A percentile compares a stretch with the other conserved stretches of the same genome.
Evolutionary conservation across 2,888 invertebrate species (phyloP).

Genomic region (Dorcus hopei): DNA sequence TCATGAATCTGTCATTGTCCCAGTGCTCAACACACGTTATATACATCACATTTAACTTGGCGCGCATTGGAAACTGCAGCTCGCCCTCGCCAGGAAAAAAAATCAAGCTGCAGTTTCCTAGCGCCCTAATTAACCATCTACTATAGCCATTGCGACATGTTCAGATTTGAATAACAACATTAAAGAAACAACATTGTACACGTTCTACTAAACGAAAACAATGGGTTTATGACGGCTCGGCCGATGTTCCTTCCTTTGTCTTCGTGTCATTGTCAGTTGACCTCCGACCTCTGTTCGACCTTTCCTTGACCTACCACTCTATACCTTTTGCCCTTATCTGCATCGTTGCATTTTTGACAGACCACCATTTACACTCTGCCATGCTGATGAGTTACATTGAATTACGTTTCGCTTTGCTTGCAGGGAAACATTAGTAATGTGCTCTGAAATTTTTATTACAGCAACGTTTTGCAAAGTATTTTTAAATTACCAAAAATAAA

Average conservation of each 20-base stretch:
- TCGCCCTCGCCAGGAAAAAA: background rate
- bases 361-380: constrained; percentile 44
- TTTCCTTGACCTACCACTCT: constrained; percentile 35
- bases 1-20: constrained; percentile 27
- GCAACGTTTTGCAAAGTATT: no score
- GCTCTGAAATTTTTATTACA: no score
- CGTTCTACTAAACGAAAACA: constrained; percentile 32
- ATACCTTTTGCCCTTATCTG: constrained; percentile 39
- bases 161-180: constrained; percentile 18
- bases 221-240: constrained; percentile 48
- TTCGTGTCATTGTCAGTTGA: constrained; percentile 71
- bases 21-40: constrained; percentile 23
- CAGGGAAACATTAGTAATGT: background rate
- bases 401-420: constrained; percentile 1
- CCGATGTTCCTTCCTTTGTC: constrained; percentile 67
- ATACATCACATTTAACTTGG: constrained; percentile 20
- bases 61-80: constrained; percentile 26
- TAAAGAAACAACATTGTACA: constrained; percentile 43
- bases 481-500: no score
- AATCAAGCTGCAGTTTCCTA: constrained; percentile 19
- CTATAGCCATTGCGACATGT: constrained; percentile 12
- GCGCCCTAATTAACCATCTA: constrained; percentile 19
- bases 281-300: constrained; percentile 48
- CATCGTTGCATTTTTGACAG: constrained; percentile 51
- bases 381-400: constrained; percentile 4